Base-by-base conservation (phyloP, 2,888 invertebrate species). In the Cataglyphis cursor region DNA sequence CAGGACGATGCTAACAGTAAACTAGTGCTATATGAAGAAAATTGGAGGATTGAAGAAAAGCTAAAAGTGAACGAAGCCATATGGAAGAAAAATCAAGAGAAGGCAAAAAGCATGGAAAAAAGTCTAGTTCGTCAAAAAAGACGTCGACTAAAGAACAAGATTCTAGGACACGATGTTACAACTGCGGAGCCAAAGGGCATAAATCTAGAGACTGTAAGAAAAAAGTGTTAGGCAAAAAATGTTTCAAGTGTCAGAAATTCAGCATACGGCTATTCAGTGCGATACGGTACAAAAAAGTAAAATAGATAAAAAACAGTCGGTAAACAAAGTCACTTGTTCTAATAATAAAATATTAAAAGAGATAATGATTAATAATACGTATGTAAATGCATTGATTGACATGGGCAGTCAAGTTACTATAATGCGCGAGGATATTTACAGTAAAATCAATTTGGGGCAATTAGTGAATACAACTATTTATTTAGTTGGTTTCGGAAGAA, bases 1-100 rank as follows among this genome's bases (percentile, higher is more conserved):
- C 3, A 21, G 3, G 38, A 75, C 8, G 35, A 64, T 24, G 21
- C 5, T 0, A 8, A 57, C 8, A 78, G 66, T 6, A 89, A 89
- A 41, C 5, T 57, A 1, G 48, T 87, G 5, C 44, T 87, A 15
- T 87, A 72, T n/a, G 85, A 83, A 28, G 64, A n/a, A 83, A 44
- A 5, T n/a, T 85, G 10, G 0, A 31, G 0, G 44, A 81, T 3
- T 74, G 82, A 75, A n/a, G 76, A 84, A 12, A 78, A 70, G 28
- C 21, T 86, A 8, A 80, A 81, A 38, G 35, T 65, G 1, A 85
- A 86, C 28, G 81, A 87, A 31, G 8, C 15, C 0, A 68, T 78
- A 0, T 38, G 18, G 5, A 68, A 68, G 59, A 59, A 24, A 31
- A 54, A 38, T 54, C 2, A 18, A 21, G 24, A 66, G 28, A 48